Evolutionary conservation across 2,113 vertebrate species (phyloP), one percentile per base, ranked within the genome.

Genomic region (Lonchura striata): DNA sequence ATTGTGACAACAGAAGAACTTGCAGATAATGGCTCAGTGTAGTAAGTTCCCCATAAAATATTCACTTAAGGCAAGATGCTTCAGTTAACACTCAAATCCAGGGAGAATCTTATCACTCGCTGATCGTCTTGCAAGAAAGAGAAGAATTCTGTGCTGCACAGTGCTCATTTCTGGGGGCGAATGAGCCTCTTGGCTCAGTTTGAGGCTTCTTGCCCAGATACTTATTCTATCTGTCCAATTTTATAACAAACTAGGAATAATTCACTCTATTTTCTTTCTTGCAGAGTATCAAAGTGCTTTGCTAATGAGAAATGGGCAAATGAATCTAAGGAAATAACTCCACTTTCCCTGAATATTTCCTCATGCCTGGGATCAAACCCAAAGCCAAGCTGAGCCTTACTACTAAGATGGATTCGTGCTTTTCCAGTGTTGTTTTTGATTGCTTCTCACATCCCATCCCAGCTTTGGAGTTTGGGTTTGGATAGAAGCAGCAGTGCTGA

Each of bases 271-370:
- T 93, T 96, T 90, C 75, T 71, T 94, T 91, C 65, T 49, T 82
- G 75, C 80, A 53, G 52, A 82, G 42, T 81, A 92, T 95, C 77
- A 83, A 64, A 93, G 88, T 77, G 66, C 50, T 92, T 81, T 66
- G 28, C 69, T 95, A 94, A 95, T 95, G 80, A 94, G 85, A 91
- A 93, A 79, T 87, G 92, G 93, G 88, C 95, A 96, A 93, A 90
- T 70, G 69, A 91, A 83, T 64, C 60, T 84, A 53, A 96, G 85
- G 92, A 94, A 96, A 93, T 93, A 87, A 46, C 47, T 90, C 54
- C 20, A 52, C 74, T 77, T 93, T 89, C 84, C 54, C 75, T 66
- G 87, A 96, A 77, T 85, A 86, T 91, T 92, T 95, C 94, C 90
- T 96, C 72, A 31, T 96, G 94, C 83, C 80, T 97, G 88, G 66